phyloP scores from a whole-genome alignment of 30 jellyfish, hydroid and myxozoan species.

The Pelagia noctiluca region DNA sequence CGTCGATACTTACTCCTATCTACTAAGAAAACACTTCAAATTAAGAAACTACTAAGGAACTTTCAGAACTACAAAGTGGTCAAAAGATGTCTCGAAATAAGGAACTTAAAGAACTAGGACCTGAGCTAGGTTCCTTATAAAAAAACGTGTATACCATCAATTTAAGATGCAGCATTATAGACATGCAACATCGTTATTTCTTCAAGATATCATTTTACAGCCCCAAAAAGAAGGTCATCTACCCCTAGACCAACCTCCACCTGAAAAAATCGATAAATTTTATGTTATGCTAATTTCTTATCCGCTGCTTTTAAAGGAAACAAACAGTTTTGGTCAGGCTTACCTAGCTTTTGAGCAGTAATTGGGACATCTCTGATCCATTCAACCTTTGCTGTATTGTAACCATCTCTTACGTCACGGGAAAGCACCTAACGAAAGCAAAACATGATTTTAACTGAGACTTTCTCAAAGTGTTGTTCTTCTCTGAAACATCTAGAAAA shows the following conservation, averaged over 20 bases:
- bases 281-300: not conserved
- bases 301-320: not conserved
- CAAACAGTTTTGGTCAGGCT: not conserved
- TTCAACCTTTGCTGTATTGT: conserved; percentile 83
- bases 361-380: conserved; percentile 80
- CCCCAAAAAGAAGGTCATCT: not conserved
- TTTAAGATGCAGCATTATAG: too few relatives aligned
- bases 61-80: too few relatives aligned
- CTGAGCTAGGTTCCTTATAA: too few relatives aligned
- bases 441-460: not conserved
- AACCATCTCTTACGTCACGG: conserved; percentile 83
- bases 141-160: too few relatives aligned
- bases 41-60: too few relatives aligned
- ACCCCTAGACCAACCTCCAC: not conserved
- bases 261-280: not conserved
- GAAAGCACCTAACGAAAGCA: conserved; percentile 72
- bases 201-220: not conserved
- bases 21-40: too few relatives aligned
- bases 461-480: not conserved
- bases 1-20: too few relatives aligned
- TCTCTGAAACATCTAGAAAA: not conserved
- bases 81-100: too few relatives aligned
- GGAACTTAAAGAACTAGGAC: too few relatives aligned
- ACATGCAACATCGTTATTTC: not conserved
- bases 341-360: conserved; percentile 45